Base-by-base conservation (phyloP, 2,888 invertebrate genomes). In the Sicus ferrugineus region DNA sequence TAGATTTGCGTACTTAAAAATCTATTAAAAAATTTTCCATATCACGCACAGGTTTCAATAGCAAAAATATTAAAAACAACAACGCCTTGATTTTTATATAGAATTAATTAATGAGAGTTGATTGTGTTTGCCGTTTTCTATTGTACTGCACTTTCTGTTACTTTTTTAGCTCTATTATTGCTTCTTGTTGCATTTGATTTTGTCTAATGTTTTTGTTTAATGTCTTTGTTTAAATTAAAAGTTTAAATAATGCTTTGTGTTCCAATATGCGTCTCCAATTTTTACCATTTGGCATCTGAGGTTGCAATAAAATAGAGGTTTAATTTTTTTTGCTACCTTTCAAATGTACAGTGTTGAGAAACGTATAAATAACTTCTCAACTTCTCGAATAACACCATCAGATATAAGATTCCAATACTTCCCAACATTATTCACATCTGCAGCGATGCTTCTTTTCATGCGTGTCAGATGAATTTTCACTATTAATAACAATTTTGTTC, bases 401-500 rank as follows among this genome's bases (percentile, higher is more conserved):
- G 4, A n/a, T 34, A 7, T 34, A 34, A 34, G 14, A 34, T 9
- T 34, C 14, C 9, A 7, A 23, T 11, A 2, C 28, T 28, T 21
- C 9, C 16, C 4, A 54, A 28, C 11, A 54, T 67, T 67, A 54
- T 54, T 70, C 68, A 28, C 76, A 70, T 73, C 74, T 63, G 63
- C 66, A 68, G 68, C 54, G 70, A 71, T 63, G 76, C 69, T 68
- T 75, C 72, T 73, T 56, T 65, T 70, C 74, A 34, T 66, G 65
- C 69, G 70, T 72, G 70, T 72, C 70, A 76, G 75, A 76, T 72
- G 73, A 70, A 68, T 73, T 76, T 76, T 69, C 56, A 67, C 65
- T 66, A 71, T 73, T 71, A 72, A 65, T 68, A 48, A 46, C 52
- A 52, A 52, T 11, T 54, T 19, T 63, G 65, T 38, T 65, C 52